Evolutionary conservation across 2,888 invertebrate species (phyloP).

Genomic region (Criorhina ranunculi): DNA sequence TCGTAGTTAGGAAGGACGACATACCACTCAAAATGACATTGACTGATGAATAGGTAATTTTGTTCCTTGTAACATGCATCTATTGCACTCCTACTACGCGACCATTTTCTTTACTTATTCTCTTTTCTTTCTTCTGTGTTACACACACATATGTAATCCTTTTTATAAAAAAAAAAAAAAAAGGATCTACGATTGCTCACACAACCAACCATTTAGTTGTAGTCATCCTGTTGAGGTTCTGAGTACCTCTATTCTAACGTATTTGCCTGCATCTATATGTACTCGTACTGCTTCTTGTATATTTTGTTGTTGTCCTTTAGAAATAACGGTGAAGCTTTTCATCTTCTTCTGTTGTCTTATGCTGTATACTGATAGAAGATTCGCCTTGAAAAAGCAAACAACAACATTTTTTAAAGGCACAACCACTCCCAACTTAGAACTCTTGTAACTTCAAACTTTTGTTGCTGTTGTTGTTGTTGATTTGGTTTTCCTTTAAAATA

Average conservation of each 20-base stretch:
- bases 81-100: conserved; percentile 21
- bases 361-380: conserved; percentile 37
- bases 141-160: conserved; percentile 73
- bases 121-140: conserved; percentile 34
- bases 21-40: conserved; percentile 71
- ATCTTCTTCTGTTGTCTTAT: conserved; percentile 50
- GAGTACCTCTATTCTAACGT: conserved; percentile 7
- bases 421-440: conserved; percentile 10
- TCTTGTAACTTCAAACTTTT: conserved; percentile 15
- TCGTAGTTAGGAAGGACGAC: conserved; percentile 58
- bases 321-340: conserved; percentile 41
- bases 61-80: conserved; percentile 51
- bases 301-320: conserved; percentile 32
- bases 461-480: background rate
- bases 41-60: conserved; percentile 76
- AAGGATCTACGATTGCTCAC: conserved; percentile 68
- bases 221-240: conserved; percentile 55
- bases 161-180: conserved; percentile 43
- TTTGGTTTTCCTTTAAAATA: conserved; percentile 49
- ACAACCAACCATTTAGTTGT: conserved; percentile 66
- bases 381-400: conserved; percentile 37
- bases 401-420: conserved; percentile 11
- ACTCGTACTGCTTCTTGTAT: conserved; percentile 12
- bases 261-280: conserved; percentile 7
- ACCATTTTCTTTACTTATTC: conserved; percentile 58